Evolutionary conservation across 2,888 invertebrate species (phyloP).

Genomic region (Spisula subtruncata): DNA sequence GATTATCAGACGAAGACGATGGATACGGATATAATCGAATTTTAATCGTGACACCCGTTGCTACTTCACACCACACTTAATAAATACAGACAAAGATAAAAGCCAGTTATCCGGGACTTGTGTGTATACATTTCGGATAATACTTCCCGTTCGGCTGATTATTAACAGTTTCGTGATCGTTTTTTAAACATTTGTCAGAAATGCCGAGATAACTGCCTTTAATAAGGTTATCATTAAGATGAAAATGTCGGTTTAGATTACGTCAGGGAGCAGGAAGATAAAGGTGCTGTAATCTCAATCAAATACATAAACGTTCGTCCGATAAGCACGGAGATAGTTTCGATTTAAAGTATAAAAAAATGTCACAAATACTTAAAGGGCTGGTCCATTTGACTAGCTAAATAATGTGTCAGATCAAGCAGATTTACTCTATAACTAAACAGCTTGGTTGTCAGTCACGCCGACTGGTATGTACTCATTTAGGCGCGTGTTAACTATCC

Average conservation of each 20-base stretch:
- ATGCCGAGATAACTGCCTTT: not conserved
- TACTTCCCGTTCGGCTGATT: not conserved
- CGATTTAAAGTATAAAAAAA: too few species aligned
- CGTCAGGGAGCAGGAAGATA: not conserved
- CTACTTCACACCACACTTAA: not conserved
- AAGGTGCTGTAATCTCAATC: not conserved
- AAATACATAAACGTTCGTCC: too few species aligned
- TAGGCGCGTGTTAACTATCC: too few species aligned
- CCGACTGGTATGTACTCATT: too few species aligned
- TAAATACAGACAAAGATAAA: not conserved
- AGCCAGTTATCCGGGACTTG: not conserved
- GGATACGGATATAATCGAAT: not conserved
- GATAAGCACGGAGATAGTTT: too few species aligned
- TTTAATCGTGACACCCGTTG: not conserved
- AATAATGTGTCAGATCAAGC: too few species aligned
- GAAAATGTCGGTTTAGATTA: not conserved
- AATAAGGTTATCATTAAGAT: slow-evolving; percentile 1
- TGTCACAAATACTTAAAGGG: too few species aligned
- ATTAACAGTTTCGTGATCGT: not conserved
- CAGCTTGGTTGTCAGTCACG: too few species aligned
- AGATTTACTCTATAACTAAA: too few species aligned
- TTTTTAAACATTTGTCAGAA: slow-evolving; percentile 13
- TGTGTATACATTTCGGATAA: slow-evolving; percentile 9
- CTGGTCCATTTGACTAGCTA: too few species aligned
- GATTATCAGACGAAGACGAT: not conserved